Evolutionary conservation across 64 coral and sea anemone genomes (phyloP).

Genomic region (Stichodactyla mertensii): DNA sequence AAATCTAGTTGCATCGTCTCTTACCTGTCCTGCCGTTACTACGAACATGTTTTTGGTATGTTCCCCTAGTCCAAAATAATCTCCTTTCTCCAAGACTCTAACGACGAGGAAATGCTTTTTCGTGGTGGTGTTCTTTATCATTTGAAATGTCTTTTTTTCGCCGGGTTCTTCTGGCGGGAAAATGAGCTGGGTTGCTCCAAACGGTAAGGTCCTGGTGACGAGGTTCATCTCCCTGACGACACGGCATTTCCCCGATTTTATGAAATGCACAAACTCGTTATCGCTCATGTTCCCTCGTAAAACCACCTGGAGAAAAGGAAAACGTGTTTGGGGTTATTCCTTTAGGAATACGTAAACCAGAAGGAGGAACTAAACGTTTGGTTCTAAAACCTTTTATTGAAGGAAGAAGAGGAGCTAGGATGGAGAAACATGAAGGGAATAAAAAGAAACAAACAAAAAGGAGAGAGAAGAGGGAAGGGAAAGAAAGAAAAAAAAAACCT

Average conservation of each 20-base stretch:
- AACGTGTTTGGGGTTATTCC: neutral
- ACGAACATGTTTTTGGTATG: slow-evolving; percentile 46
- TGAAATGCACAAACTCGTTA: slow-evolving; percentile 62
- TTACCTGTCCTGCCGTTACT: slow-evolving; percentile 61
- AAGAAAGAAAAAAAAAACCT: neutral
- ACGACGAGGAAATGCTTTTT: slow-evolving; percentile 59
- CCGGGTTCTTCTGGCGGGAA: slow-evolving; percentile 37
- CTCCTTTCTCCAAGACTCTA: slow-evolving; percentile 45
- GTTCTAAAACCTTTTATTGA: too few species aligned
- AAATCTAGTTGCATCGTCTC: neutral
- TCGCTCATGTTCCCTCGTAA: slow-evolving; percentile 24
- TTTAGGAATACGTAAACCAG: too few species aligned
- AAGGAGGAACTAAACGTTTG: too few species aligned
- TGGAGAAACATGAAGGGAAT: too few species aligned
- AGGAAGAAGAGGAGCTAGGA: too few species aligned
- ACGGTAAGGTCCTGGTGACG: slow-evolving; percentile 25
- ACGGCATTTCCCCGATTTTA: slow-evolving; percentile 63
- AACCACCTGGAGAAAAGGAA: slow-evolving; percentile 35
- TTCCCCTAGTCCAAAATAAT: slow-evolving; percentile 74
- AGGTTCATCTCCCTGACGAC: slow-evolving; percentile 77
- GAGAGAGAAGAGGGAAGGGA: neutral
- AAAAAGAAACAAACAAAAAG: neutral
- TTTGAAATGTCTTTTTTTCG: slow-evolving; percentile 1
- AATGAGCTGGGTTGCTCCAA: slow-evolving; percentile 16
- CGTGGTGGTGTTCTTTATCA: slow-evolving; percentile 29